Evolutionary conservation across 2,113 vertebrate species (phyloP), one percentile per base, ranked within the genome.

Genomic region (Campylomormyrus numenius): DNA sequence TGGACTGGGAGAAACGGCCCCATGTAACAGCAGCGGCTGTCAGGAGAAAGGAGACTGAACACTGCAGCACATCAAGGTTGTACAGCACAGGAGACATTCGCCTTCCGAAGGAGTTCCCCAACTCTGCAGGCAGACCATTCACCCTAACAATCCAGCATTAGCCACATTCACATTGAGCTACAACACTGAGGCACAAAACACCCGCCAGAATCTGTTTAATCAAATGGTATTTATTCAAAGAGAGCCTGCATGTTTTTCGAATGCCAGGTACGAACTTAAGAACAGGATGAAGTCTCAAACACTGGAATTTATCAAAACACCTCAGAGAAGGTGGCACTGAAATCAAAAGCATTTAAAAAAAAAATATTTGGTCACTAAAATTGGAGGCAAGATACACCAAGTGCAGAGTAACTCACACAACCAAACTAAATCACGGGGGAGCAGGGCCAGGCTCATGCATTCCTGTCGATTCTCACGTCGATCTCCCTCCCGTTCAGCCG

Each of bases 401-500:
- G 48, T 90, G 88, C 31, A 93, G 85, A 86, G 66, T 52, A 66
- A 66, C 85, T 88, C 91, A 84, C 49, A 94, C 87, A 15, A 66
- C 92, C 90, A 95, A 31, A 42, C 92, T 94, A 93, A 94, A 77
- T 90, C 92, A 87, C 86, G 27, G 88, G 39, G 88, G n/a, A 24
- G 85, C 45, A 85, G 77, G 62, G 85, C 50, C 56, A 91, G 83
- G 88, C 48, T 96, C 97, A 99, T 91, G 98, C 98, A 48, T 99
- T 99, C 89, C 98, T 97, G 91, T 99, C 98, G 21, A 99, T 97
- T 91, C 98, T 96, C 87, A 99, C 98, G 7, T 99, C 98, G 10
- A 99, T 99, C 95, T 99, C 98, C 91, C 98, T 95, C 88, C 98
- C 98, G 0, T 96, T 98, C 86, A 99, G 97, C 91, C 98, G 96